phyloP scores from a whole-genome alignment of 2,797 vertebrate genomes.

The Diglossa cyanea region DNA sequence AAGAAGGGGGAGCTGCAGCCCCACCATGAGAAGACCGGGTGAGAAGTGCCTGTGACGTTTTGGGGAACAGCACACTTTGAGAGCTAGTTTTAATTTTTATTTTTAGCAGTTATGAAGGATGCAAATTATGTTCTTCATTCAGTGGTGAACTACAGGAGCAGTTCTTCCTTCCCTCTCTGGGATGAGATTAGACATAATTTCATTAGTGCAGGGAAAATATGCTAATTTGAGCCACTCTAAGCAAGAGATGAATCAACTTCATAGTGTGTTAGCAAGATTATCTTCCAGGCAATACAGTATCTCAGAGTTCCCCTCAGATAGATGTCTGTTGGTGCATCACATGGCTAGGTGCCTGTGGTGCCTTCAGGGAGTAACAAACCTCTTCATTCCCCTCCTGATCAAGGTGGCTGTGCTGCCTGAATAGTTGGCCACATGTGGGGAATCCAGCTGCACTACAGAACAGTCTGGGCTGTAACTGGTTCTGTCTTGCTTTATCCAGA shows the following conservation, averaged over 20 bases:
- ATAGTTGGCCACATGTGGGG: background rate
- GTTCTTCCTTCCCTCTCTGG: background rate
- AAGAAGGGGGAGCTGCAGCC: conserved; percentile 50
- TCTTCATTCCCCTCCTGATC: background rate
- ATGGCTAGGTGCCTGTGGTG: background rate
- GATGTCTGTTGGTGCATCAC: background rate
- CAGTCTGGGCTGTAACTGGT: background rate
- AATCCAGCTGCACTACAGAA: background rate
- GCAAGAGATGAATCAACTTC: background rate
- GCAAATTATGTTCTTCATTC: background rate
- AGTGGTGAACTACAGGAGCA: background rate
- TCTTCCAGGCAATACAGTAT: background rate
- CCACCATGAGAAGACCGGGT: conserved; percentile 34
- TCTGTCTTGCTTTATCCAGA: background rate
- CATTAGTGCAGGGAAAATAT: background rate
- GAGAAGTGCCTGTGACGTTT: conserved; percentile 38
- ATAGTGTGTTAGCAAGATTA: background rate
- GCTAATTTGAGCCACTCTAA: background rate
- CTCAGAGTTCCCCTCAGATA: background rate
- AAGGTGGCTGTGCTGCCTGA: background rate
- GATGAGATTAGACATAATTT: background rate
- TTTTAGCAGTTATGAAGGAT: background rate
- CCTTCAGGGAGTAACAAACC: background rate
- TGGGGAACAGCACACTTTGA: background rate
- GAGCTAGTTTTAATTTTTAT: background rate